phyloP scores from a whole-genome alignment of 2,888 invertebrate genomes.

The Julus scanicus region DNA sequence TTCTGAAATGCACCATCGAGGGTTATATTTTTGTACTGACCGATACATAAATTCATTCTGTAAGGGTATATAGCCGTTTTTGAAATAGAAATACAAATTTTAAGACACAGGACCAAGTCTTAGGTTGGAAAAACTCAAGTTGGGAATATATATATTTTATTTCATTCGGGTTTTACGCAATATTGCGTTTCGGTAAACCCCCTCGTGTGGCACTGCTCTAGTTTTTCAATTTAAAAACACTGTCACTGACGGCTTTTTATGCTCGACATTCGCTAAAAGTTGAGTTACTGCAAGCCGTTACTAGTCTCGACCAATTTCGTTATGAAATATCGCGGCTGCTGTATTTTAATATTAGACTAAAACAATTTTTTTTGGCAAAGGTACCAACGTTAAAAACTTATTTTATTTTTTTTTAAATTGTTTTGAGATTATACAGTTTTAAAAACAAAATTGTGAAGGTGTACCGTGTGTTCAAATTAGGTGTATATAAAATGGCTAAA shows the following conservation, averaged over 20 bases:
- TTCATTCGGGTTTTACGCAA: not conserved
- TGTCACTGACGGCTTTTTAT: not conserved
- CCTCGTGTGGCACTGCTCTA: not conserved
- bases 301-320: not conserved
- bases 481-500: no score
- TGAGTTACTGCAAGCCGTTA: not conserved
- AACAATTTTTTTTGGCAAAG: not conserved
- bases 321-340: not conserved
- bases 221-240: not conserved
- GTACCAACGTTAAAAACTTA: not conserved
- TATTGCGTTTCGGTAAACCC: constrained; percentile 27
- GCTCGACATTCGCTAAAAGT: not conserved
- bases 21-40: not conserved
- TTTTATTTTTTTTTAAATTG: no score
- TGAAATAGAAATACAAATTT: not conserved
- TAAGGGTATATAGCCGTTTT: not conserved
- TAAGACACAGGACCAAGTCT: not conserved
- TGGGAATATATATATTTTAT: not conserved
- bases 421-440: no score
- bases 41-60: not conserved
- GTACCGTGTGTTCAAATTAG: no score
- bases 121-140: not conserved
- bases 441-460: no score
- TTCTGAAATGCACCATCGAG: constrained; percentile 11
- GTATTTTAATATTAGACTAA: not conserved